phyloP scores from a whole-genome alignment of 1,140 invertebrate genomes.

The Globodera ellingtonae region DNA sequence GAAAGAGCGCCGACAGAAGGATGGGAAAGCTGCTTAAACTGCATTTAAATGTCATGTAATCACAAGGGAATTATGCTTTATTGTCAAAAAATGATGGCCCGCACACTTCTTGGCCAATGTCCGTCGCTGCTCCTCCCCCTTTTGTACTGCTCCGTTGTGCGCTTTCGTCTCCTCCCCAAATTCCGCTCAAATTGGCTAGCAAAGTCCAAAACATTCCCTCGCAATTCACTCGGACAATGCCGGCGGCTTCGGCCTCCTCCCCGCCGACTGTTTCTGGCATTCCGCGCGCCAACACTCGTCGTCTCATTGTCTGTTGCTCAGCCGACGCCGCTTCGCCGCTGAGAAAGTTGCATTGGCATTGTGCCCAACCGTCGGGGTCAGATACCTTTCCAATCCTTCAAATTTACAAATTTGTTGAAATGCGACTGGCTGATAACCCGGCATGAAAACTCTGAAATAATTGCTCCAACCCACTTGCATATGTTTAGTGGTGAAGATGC shows the following conservation, averaged over 20 bases:
- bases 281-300: no score
- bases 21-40: background rate
- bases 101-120: background rate
- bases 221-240: background rate
- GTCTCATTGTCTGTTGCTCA: background rate
- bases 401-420: background rate
- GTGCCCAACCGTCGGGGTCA: background rate
- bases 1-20: conserved; percentile 29
- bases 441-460: no score
- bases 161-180: background rate
- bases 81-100: background rate
- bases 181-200: background rate
- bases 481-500: background rate
- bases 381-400: background rate
- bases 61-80: background rate
- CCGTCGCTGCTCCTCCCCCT: background rate
- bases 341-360: conserved; percentile 4
- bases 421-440: background rate
- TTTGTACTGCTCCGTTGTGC: background rate
- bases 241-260: background rate
- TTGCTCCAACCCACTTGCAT: background rate
- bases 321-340: background rate
- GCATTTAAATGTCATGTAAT: background rate
- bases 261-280: background rate
- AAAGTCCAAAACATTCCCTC: background rate